Percentiles rank a stretch among this genome's conserved stretches.
Evolutionary conservation across 2,888 invertebrate species (phyloP).

Genomic region (Cremastinae sp.): DNA sequence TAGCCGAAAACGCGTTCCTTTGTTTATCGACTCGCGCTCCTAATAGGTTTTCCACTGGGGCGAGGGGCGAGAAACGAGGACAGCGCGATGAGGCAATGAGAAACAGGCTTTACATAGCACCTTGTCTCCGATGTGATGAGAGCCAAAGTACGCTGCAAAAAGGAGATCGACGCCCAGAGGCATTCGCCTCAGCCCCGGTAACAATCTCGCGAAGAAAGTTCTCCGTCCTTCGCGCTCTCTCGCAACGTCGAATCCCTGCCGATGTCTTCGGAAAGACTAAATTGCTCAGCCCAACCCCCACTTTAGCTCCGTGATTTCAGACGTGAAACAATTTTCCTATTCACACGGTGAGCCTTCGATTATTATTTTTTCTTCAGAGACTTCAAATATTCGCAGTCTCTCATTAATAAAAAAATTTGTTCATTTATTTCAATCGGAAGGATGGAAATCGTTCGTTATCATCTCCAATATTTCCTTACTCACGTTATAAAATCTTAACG

Average conservation of each 20-base stretch:
- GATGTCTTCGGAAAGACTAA: slow-evolving; percentile 44
- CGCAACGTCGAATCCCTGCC: slow-evolving; percentile 34
- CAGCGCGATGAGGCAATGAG: slow-evolving; percentile 46
- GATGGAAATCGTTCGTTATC: no score
- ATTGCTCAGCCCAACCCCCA: slow-evolving; percentile 33
- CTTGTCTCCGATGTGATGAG: slow-evolving; percentile 43
- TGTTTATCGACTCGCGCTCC: slow-evolving; percentile 79
- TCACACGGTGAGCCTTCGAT: not conserved
- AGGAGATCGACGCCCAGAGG: slow-evolving; percentile 52
- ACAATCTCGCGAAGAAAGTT: slow-evolving; percentile 16
- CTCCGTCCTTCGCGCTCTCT: not conserved
- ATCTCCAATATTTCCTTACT: not conserved
- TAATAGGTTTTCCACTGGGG: slow-evolving; percentile 78
- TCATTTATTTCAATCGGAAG: not conserved
- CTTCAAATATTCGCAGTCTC: no score
- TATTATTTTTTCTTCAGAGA: no score
- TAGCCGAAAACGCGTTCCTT: slow-evolving; percentile 79
- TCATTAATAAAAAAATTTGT: no score
- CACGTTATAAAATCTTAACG: not conserved
- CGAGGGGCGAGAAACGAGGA: slow-evolving; percentile 36
- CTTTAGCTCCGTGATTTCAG: slow-evolving; percentile 10
- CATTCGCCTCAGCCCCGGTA: slow-evolving; percentile 25
- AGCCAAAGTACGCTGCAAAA: slow-evolving; percentile 44
- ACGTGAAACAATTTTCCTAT: slow-evolving; percentile 32
- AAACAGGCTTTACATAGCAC: slow-evolving; percentile 44